phyloP scores from a whole-genome alignment of 2,113 vertebrate genomes.

The Empidonax traillii region DNA sequence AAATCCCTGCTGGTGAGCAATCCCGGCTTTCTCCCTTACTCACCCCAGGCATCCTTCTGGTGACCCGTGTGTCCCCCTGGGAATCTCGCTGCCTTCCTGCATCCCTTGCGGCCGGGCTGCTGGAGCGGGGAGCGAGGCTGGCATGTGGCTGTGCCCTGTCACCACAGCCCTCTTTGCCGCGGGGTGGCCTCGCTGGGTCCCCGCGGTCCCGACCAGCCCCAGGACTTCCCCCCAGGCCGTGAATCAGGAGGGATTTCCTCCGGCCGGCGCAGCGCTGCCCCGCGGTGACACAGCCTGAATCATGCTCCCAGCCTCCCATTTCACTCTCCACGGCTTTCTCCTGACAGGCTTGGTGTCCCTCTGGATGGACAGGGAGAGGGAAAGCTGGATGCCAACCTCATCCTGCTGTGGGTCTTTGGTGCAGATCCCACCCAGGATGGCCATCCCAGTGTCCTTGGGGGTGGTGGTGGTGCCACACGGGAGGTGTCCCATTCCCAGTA shows the following conservation, averaged over 20 bases:
- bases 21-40: background rate
- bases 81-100: background rate
- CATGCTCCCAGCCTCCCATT: background rate
- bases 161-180: background rate
- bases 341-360: background rate
- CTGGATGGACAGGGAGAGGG: background rate
- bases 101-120: background rate
- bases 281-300: background rate
- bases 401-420: background rate
- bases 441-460: background rate
- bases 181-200: background rate
- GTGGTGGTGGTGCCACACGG: background rate
- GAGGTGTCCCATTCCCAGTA: background rate
- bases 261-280: fast-evolving
- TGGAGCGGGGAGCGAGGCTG: fast-evolving
- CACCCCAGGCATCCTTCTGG: background rate
- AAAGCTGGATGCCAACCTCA: background rate
- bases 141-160: background rate
- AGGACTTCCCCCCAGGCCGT: background rate
- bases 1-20: background rate
- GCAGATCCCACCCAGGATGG: background rate
- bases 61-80: background rate
- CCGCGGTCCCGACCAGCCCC: background rate
- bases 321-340: background rate
- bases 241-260: constrained; percentile 18